phyloP scores from a whole-genome alignment of 2,113 vertebrate species.

The Scophthalmus maximus region DNA sequence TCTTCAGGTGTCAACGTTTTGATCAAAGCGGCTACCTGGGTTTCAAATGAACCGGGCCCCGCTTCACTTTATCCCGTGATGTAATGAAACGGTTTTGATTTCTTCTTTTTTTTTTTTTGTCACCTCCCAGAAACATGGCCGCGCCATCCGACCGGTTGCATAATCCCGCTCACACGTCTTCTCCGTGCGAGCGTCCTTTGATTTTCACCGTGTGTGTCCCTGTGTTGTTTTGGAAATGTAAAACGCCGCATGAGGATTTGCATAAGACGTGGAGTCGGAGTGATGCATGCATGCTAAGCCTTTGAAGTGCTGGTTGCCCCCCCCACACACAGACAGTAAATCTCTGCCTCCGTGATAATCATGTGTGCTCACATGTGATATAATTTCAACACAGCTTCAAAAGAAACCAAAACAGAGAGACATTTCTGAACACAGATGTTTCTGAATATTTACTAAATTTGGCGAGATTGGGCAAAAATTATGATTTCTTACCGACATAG shows the following conservation, averaged over 20 bases:
- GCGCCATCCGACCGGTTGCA: constrained; percentile 2
- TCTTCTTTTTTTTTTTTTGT: neutral
- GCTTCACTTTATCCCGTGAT: neutral
- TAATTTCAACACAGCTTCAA: constrained; percentile 20
- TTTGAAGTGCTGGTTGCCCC: constrained; percentile 49
- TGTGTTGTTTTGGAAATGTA: constrained; percentile 28
- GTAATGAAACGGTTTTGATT: neutral
- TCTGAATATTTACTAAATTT: constrained; percentile 12
- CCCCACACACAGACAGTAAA: constrained; percentile 40
- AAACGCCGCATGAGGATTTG: constrained; percentile 48
- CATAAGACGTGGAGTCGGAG: constrained; percentile 46
- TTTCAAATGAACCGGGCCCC: constrained; percentile 44
- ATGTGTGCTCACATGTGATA: neutral
- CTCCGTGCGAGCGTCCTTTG: constrained; percentile 10
- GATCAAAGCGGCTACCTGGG: constrained; percentile 54
- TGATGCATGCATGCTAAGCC: constrained; percentile 24
- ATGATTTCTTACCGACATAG: neutral
- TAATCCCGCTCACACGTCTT: neutral
- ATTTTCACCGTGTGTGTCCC: constrained; percentile 25
- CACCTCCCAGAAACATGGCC: neutral
- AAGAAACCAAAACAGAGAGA: too few species aligned
- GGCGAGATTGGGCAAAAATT: too few species aligned
- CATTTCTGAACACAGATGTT: constrained; percentile 11
- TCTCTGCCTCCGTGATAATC: constrained; percentile 32
- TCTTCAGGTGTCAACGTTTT: constrained; percentile 32